These are phyloP conservation scores for Zoanthus sociatus DNA, from an alignment of 92 coral and sea anemone genomes.

Conservation along the genomic window DNA sequence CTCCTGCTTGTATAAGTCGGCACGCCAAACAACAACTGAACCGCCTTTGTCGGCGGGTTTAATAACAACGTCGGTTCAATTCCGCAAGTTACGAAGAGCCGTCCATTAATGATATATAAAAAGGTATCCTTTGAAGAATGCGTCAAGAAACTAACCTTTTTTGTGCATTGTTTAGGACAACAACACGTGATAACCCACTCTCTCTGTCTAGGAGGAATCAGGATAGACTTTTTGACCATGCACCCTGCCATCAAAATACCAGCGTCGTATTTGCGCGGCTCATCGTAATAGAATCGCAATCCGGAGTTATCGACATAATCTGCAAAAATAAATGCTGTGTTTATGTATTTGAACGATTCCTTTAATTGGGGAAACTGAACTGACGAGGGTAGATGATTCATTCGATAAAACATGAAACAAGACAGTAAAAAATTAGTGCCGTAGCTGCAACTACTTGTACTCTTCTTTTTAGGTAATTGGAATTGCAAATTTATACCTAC, in stretches of 20 bases:
- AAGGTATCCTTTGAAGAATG: not conserved
- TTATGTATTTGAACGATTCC: not conserved
- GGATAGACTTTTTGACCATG: constrained; percentile 8
- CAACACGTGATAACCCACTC: constrained; percentile 15
- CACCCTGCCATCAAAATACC: constrained; percentile 38
- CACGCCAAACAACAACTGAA: too few relatives aligned
- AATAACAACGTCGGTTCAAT: too few relatives aligned
- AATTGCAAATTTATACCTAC: too few relatives aligned
- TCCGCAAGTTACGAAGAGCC: too few relatives aligned
- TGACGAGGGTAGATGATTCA: too few relatives aligned
- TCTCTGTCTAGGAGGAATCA: constrained; percentile 26
- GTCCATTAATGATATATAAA: not conserved
- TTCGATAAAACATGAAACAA: too few relatives aligned
- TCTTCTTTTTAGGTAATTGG: too few relatives aligned
- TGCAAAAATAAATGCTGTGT: not conserved
- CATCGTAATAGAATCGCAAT: constrained; percentile 36
- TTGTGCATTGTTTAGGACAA: constrained; percentile 4
- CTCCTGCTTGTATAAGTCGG: too few relatives aligned
- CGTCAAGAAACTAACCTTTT: not conserved
- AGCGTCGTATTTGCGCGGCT: constrained; percentile 25
- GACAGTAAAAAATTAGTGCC: too few relatives aligned
- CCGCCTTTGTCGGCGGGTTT: too few relatives aligned
- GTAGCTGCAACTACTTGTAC: too few relatives aligned
- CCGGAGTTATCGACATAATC: constrained; percentile 34
- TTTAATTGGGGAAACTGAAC: not conserved